Conservation (phyloP, 2,888 invertebrate species). For the Neoaliturus tenellus region DNA sequence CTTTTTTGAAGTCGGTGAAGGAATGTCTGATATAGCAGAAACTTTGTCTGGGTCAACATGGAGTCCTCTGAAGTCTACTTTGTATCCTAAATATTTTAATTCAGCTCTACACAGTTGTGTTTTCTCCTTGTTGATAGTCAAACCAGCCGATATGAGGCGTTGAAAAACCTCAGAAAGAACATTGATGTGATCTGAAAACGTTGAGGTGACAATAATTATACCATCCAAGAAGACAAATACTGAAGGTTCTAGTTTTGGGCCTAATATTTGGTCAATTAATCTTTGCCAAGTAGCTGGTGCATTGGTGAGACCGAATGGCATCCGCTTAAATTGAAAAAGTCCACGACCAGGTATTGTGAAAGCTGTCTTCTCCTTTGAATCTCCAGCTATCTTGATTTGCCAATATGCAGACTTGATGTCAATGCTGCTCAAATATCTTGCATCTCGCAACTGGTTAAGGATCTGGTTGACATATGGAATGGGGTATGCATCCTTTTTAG, state of each 20-base stretch:
- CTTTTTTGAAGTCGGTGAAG: background rate
- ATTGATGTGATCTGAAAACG: conserved; percentile 50
- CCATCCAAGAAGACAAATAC: conserved; percentile 57
- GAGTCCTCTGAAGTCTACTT: no score
- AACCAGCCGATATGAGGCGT: background rate
- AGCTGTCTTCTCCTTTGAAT: background rate
- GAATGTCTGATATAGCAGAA: no score
- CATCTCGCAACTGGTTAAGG: background rate
- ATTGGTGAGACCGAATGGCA: background rate
- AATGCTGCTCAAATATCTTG: background rate
- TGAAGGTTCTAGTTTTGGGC: background rate
- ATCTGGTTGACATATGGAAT: conserved; percentile 56
- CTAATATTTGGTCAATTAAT: background rate
- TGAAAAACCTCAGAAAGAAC: conserved; percentile 50
- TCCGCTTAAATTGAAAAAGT: background rate
- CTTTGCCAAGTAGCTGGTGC: no score
- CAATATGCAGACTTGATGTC: conserved; percentile 26
- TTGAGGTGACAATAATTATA: conserved; percentile 54
- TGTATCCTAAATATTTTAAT: background rate
- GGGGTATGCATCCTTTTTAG: conserved; percentile 62
- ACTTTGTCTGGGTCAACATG: no score
- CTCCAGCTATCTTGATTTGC: background rate
- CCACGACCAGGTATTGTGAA: background rate
- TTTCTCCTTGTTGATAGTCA: no score
- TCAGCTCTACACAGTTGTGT: conserved; percentile 56